phyloP scores from a whole-genome alignment of 2,113 vertebrate genomes.

The Plecotus auritus region DNA sequence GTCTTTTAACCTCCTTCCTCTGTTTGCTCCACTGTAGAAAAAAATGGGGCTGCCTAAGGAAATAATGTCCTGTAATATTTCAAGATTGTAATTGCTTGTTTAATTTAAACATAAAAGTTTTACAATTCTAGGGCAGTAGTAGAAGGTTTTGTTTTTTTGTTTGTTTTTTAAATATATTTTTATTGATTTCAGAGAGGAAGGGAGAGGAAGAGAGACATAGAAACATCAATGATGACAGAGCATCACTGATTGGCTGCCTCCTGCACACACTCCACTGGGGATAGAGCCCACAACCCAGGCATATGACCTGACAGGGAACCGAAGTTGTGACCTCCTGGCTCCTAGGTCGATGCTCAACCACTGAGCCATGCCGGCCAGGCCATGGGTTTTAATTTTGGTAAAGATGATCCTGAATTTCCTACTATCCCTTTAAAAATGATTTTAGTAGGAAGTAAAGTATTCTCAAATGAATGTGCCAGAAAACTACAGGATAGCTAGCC shows the following conservation, averaged over 20 bases:
- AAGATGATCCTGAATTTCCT: slow-evolving; percentile 34
- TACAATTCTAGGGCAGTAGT: neutral
- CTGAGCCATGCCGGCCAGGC: too few relatives aligned
- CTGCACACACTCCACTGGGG: too few relatives aligned
- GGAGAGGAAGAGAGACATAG: too few relatives aligned
- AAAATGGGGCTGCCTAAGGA: neutral
- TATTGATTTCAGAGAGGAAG: too few relatives aligned
- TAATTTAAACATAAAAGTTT: slow-evolving; percentile 11
- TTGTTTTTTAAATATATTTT: too few relatives aligned
- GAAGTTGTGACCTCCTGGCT: too few relatives aligned
- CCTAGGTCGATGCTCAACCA: too few relatives aligned
- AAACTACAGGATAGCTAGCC: neutral
- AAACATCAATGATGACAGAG: too few relatives aligned
- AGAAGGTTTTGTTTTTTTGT: too few relatives aligned
- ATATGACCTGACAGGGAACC: too few relatives aligned
- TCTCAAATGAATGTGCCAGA: slow-evolving; percentile 3
- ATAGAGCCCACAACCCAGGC: too few relatives aligned
- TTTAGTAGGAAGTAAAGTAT: neutral
- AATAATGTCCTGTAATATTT: neutral
- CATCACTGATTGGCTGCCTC: too few relatives aligned
- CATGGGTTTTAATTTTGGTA: slow-evolving; percentile 18
- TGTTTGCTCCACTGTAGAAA: slow-evolving; percentile 11
- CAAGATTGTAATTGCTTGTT: slow-evolving; percentile 15
- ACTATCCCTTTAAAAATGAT: slow-evolving; percentile 7
- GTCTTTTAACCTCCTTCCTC: neutral